Evolutionary conservation across 2,888 invertebrate genomes (phyloP), one percentile per base, ranked within the genome.

Genomic region (Pristionchus maxplancki): DNA sequence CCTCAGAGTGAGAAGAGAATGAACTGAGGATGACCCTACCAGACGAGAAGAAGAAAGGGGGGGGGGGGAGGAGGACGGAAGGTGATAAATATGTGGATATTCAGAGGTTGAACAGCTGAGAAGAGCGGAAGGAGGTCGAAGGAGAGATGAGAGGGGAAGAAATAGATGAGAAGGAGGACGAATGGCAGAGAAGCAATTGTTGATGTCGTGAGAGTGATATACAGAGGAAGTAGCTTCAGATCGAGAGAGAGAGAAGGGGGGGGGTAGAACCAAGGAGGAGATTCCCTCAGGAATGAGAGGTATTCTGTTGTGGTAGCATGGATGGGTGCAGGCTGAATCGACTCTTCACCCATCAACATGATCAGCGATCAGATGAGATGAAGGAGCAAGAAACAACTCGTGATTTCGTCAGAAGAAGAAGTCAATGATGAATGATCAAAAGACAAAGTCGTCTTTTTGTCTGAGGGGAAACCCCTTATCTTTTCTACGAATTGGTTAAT

Each of bases 81-180:
- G 31, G 74, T 44, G 74, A 78, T 78, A 78, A 78, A 78, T 78
- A 78, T 44, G 74, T 78, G 40, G 74, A 78, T 78, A 78, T 78
- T 78, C 74, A 17, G 74, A 74, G 74, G 24, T 40, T 8, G 4
- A 24, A 78, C 78, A 78, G 48, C 78, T 78, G 44, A 48, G 78
- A 78, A 1, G 28, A 15, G 28, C 11, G 44, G 11, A 13, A n/a
- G 78, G 24, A 2, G 74, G 20, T 20, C 37, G 31, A 53, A 20
- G 11, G 37, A 78, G n/a, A 28, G 48, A 40, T 3, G 28, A n/a
- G 78, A 28, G 15, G 44, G 48, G 28, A 9, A 20, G 78, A 74
- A 4, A 62, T 28, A 8, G 67, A 34, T 20, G 20, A 20, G 58
- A n/a, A 58, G 58, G 58, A 58, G 58, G 58, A 58, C 5, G 58